Base-by-base conservation (phyloP, 2,888 invertebrate species). In the Stomorhina lunata region DNA sequence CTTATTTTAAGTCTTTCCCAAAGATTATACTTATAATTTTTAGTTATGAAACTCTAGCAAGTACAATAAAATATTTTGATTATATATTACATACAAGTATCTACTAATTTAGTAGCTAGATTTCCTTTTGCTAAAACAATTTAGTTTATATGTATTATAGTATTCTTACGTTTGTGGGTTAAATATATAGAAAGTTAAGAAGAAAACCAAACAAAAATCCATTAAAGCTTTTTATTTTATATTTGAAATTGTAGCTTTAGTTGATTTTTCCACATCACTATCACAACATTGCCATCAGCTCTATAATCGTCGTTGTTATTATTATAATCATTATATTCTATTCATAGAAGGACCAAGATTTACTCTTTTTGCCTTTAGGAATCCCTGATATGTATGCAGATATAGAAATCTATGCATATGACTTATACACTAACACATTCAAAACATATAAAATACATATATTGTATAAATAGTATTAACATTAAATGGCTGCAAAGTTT, bases 171-270 rank as follows among this genome's bases (percentile, higher is more conserved):
- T 7, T 53, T 6, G 7, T n/a, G n/a, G 7, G 15, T 1, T 32
- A 25, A 55, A 65, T 55, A 10, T 34, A 57, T 45, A 45, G 57
- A 45, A 65, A 75, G 75, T 37, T 40, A 66, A 55, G 15, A 34
- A 10, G 17, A 61, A 71, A 65, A 59, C 55, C n/a, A 73, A 81
- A 81, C 29, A 77, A 48, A 61, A 72, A 72, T 68, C 72, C 76
- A 77, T 77, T 81, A 81, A 68, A 59, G 50, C 17, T 69, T 66
- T 69, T 81, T 63, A 73, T 73, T 76, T 45, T 53, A 57, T 68
- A 63, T 68, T 34, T 22, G 37, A 66, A 59, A 72, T 57, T 75
- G 48, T 22, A 69, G 79, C 40, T 73, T 61, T 61, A 57, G 48
- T 55, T 79, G 55, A 80, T 76, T 72, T 71, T 72, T 10, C 27